phyloP scores from a whole-genome alignment of 2,888 invertebrate genomes.

The Unio delphinus region DNA sequence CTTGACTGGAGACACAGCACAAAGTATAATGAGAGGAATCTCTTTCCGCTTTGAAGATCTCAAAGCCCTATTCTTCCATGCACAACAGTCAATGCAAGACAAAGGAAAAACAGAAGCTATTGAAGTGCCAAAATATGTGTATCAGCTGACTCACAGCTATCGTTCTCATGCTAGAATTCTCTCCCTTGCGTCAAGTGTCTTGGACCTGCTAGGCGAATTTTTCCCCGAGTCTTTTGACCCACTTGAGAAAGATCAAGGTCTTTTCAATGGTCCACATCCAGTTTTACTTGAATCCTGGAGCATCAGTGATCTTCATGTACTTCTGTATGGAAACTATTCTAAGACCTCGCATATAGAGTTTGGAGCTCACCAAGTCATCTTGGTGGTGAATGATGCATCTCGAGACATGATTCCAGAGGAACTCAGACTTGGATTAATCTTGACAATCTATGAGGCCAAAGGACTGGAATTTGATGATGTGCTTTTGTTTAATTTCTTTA shows the following conservation, averaged over 20 bases:
- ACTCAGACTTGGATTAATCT: conserved; percentile 20
- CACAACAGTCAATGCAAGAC: conserved; percentile 41
- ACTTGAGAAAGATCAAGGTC: conserved; percentile 24
- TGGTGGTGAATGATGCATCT: no score
- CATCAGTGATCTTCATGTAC: no score
- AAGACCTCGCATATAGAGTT: no score
- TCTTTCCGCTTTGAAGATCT: conserved; percentile 64
- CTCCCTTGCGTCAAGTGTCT: conserved; percentile 26
- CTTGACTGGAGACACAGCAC: conserved; percentile 63
- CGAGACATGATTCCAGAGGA: no score
- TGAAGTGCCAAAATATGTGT: conserved; percentile 11
- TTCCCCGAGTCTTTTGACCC: conserved; percentile 41
- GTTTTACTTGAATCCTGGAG: conserved; percentile 44
- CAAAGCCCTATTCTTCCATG: conserved; percentile 57
- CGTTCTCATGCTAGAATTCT: conserved; percentile 38
- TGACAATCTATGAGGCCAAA: conserved; percentile 34
- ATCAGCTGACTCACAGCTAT: conserved; percentile 29
- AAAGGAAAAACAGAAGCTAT: conserved; percentile 34
- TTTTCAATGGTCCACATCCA: conserved; percentile 49
- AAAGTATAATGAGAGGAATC: conserved; percentile 66
- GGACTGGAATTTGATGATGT: conserved; percentile 45
- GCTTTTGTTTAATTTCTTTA: conserved; percentile 40
- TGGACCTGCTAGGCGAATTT: conserved; percentile 21
- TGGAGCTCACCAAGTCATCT: no score
- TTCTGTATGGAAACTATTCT: no score